Base-by-base conservation (phyloP, 2,888 invertebrate species). In the Euplexia lucipara region DNA sequence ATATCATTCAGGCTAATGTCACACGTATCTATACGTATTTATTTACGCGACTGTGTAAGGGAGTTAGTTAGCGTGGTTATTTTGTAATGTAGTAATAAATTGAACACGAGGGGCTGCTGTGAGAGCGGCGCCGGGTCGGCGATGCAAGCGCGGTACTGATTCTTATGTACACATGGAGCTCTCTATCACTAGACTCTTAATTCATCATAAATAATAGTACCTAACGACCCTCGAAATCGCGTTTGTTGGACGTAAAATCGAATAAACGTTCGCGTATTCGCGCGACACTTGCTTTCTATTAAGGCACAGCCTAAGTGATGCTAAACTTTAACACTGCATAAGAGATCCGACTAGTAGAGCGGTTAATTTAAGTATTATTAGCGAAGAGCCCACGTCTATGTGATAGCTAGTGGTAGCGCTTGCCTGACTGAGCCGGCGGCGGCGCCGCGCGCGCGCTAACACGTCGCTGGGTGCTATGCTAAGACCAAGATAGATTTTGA, bases 401-500 rank as follows among this genome's bases (percentile, higher is more conserved):
- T 44, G 12, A 0, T n/a, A n/a, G 44, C 12, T 7, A 1, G 39
- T 56, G 47, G 35, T 2, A 4, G 52, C 9, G 30, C 6, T 3
- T 6, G 16, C 35, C 39, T 16, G 49, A 14, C 16, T 9, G 45
- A 42, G 51, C 45, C 53, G 62, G 45, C 53, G 16, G 59, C 44
- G 63, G 57, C 64, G 49, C 63, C 56, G 62, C 68, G 62, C 52
- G 61, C 65, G 68, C 59, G 72, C 68, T 59, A 48, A 56, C 67
- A 75, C 68, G 82, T 87, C 86, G 88, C 85, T 86, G 87, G 92
- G 92, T 92, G 92, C 92, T 92, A 91, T 85, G 91, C 86, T 89
- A 91, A 90, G 92, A 93, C 91, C 92, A 92, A 92, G 86, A 88
- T 89, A 90, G 85, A 83, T 87, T 82, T 88, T 86, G 77, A 81